Conservation (phyloP, 2,888 invertebrate species). For the Eristalinus sepulchralis region DNA sequence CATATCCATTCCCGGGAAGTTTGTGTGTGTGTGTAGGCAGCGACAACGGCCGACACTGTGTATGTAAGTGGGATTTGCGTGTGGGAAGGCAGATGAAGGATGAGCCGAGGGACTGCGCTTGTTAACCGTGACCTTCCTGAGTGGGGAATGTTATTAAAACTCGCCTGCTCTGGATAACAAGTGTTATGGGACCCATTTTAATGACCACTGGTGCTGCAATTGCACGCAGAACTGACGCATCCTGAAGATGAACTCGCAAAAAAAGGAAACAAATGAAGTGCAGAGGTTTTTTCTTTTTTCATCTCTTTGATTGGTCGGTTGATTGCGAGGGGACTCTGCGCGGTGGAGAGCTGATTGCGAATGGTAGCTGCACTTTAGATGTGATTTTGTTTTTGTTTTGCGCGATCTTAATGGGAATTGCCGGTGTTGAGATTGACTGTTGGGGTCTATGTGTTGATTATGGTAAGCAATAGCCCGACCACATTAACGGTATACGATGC, state of each 20-base stretch:
- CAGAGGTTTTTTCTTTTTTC: background rate
- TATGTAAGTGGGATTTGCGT: slow-evolving; percentile 15
- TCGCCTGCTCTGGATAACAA: slow-evolving; percentile 41
- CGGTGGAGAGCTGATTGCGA: background rate
- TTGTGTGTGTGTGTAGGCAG: background rate
- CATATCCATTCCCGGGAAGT: background rate
- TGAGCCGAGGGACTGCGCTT: slow-evolving; percentile 14
- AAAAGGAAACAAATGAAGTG: background rate
- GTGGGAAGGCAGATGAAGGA: slow-evolving; percentile 1
- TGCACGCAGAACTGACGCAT: slow-evolving; percentile 29
- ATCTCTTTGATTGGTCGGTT: background rate
- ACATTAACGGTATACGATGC: no score
- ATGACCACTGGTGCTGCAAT: slow-evolving; percentile 48
- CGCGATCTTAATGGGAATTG: background rate
- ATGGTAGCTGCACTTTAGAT: background rate
- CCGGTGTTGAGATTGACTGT: background rate
- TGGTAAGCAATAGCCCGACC: no score
- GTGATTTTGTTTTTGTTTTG: background rate
- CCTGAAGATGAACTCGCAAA: background rate
- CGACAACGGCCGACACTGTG: background rate
- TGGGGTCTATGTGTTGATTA: no score
- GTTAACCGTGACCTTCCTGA: slow-evolving; percentile 52
- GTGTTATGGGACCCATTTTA: slow-evolving; percentile 63
- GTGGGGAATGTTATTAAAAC: slow-evolving; percentile 40
- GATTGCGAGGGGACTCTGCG: background rate